Evolutionary conservation across 2,113 vertebrate species (phyloP), one percentile per base, ranked within the genome.

Genomic region (Zosterops borbonicus): DNA sequence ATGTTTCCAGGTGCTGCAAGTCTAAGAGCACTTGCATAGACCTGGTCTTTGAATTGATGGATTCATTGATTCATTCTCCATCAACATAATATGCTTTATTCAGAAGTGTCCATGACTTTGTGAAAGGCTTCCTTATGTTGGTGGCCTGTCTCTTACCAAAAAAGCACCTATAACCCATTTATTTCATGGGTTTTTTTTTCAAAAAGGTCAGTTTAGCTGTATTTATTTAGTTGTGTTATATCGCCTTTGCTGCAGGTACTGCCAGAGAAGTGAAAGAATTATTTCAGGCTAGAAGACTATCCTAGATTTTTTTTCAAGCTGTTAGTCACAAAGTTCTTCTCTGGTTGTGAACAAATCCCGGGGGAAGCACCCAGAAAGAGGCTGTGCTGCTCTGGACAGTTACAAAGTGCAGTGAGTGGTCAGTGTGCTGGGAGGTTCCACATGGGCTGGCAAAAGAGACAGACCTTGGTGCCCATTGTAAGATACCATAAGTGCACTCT

Each of bases 381-480:
- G 39, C 64, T 71, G 42, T 71, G 68, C 71, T 80, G n/a, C 64
- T 59, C 28, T 86, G 80, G 35, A n/a, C 20, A 5, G 24, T 28
- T 56, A 58, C 53, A n/a, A 39, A 44, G 53, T 11, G 35, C 15
- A 29, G 42, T 5, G 56, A 37, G 65, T 42, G 31, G 6, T 68
- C 37, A 12, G 4, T 25, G 21, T 85, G 59, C 70, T 69, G 75
- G 55, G 58, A 71, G 35, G 7, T 55, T 69, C 56, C 49, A 44
- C 0, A 0, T 37, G 41, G 69, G 17, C 47, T 87, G 35, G 21
- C 3, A 0, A 52, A 76, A 86, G 63, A 53, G 21, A 24, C 27
- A 50, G 67, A 23, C n/a, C 14, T 55, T 46, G 27, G 55, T 81
- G 68, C 24, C 55, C 46, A 33, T 46, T 62, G 29, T 47, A 65